phyloP scores from a whole-genome alignment of 1,140 invertebrate species.

The Pseudomyrmex pallidus region DNA sequence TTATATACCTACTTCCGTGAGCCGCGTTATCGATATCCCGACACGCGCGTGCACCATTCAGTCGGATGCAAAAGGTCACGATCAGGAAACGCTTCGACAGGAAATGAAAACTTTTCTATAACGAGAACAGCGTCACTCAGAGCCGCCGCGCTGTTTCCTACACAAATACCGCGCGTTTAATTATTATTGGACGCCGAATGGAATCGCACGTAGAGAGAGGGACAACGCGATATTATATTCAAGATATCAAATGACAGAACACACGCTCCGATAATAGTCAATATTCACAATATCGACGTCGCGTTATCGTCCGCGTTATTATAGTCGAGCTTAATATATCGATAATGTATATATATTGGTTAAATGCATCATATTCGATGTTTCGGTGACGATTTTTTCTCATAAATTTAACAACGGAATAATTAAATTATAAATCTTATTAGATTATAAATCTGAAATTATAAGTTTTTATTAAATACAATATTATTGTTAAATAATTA shows the following conservation, averaged over 20 bases:
- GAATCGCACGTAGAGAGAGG: neutral
- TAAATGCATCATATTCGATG: neutral
- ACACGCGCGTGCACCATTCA: slow-evolving; percentile 19
- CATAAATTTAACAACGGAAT: too few species aligned
- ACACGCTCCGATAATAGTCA: neutral
- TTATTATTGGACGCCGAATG: slow-evolving; percentile 36
- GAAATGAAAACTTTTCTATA: slow-evolving; percentile 45
- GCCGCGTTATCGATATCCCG: slow-evolving; percentile 2
- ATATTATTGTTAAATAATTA: too few species aligned
- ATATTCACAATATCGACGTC: slow-evolving; percentile 21
- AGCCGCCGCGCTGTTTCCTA: neutral
- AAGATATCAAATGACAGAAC: slow-evolving; percentile 23
- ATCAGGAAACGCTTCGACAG: slow-evolving; percentile 9
- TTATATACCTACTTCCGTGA: neutral
- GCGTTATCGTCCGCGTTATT: neutral
- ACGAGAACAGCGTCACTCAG: neutral
- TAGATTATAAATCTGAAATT: too few species aligned
- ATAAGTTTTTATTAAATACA: too few species aligned
- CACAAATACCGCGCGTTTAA: neutral
- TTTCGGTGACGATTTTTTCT: too few species aligned
- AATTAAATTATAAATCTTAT: too few species aligned
- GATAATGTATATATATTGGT: neutral
- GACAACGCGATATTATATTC: neutral
- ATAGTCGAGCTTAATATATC: neutral
- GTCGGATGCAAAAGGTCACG: slow-evolving; percentile 7